Evolutionary conservation across 2,797 vertebrate genomes (phyloP).

Genomic region (Acrocephalus scirpaceus): DNA sequence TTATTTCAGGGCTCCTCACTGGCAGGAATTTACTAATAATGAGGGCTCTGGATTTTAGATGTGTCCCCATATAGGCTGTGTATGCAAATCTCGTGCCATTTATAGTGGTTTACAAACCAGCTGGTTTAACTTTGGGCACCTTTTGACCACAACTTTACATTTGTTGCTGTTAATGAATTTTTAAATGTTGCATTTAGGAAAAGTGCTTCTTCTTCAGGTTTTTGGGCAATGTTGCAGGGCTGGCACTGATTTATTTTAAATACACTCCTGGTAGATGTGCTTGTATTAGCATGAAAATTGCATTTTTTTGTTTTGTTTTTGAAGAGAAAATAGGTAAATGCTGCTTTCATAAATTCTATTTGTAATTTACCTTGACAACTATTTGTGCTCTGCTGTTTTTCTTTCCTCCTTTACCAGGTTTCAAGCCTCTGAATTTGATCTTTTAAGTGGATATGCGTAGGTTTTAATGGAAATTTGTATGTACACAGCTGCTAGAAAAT

Average conservation of each 20-base stretch:
- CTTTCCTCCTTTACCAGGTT: background rate
- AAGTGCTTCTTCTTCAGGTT: background rate
- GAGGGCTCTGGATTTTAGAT: background rate
- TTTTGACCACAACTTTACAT: background rate
- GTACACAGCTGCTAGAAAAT: slow-evolving; percentile 31
- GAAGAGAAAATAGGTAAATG: background rate
- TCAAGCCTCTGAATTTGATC: background rate
- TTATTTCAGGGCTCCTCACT: background rate
- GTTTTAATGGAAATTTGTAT: slow-evolving; percentile 12
- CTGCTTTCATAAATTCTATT: background rate
- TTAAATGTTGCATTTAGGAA: background rate
- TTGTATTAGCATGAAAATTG: background rate
- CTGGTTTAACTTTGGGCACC: background rate
- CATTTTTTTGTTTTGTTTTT: background rate
- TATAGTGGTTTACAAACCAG: background rate
- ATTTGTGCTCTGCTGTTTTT: background rate
- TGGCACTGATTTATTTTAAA: background rate
- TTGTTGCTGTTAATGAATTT: background rate
- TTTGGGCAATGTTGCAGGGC: background rate
- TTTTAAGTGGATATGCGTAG: background rate
- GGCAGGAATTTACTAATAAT: background rate
- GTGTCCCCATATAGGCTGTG: background rate
- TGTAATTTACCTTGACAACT: background rate
- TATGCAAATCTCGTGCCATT: background rate
- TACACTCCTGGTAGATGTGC: background rate